Evolutionary conservation across 92 coral and sea anemone genomes (phyloP).

Genomic region (Galaxea fascicularis): DNA sequence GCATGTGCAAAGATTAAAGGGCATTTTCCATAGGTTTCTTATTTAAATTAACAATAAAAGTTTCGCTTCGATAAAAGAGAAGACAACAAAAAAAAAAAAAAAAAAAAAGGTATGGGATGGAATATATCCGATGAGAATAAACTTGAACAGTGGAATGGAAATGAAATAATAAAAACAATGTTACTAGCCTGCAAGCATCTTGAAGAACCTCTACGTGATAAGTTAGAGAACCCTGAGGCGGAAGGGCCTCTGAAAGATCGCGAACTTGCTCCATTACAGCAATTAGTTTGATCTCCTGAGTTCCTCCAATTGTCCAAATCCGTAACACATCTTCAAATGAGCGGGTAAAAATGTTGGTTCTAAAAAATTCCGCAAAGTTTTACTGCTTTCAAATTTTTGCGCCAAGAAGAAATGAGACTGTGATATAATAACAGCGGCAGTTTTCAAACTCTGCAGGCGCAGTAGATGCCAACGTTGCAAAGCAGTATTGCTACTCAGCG

Average conservation of each 20-base stretch:
- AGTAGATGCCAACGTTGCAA: neutral
- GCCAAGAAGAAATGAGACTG: constrained; percentile 80
- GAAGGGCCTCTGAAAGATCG: constrained; percentile 96
- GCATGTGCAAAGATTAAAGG: too few species aligned
- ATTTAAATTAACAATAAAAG: too few species aligned
- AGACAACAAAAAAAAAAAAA: too few species aligned
- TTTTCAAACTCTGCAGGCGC: neutral
- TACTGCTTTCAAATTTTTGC: constrained; percentile 74
- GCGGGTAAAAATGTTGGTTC: neutral
- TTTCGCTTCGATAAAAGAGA: too few species aligned
- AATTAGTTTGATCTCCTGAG: neutral
- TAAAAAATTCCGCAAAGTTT: neutral
- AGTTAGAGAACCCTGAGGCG: constrained; percentile 66
- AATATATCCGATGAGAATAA: too few species aligned
- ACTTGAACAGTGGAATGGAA: too few species aligned
- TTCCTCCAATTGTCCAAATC: neutral
- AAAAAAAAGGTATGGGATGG: too few species aligned
- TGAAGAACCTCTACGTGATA: constrained; percentile 94
- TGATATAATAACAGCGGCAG: constrained; percentile 27
- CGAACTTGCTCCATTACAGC: constrained; percentile 89
- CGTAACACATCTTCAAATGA: neutral
- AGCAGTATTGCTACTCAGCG: constrained; percentile 28
- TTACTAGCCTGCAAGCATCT: constrained; percentile 77
- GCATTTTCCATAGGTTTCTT: too few species aligned
- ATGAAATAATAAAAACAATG: neutral